Evolutionary conservation across 2,797 vertebrate genomes (phyloP).

Genomic region (Selene dorsalis): DNA sequence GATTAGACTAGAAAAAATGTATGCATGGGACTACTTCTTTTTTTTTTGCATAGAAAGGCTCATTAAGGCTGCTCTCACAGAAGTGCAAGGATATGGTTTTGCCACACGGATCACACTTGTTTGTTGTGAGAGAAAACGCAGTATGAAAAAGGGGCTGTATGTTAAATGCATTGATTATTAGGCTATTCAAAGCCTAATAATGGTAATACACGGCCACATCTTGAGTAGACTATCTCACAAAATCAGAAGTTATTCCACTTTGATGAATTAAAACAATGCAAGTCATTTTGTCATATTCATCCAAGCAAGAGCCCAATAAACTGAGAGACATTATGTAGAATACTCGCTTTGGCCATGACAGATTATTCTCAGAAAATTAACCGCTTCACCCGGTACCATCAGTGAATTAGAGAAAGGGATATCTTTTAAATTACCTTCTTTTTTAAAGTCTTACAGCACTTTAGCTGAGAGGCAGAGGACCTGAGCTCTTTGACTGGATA

Average conservation of each 20-base stretch:
- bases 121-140: constrained; percentile 53
- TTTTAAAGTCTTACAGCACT: constrained; percentile 38
- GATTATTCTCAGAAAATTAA: constrained; percentile 60
- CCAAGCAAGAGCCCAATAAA: constrained; percentile 39
- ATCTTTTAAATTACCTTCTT: constrained; percentile 61
- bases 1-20: constrained; percentile 76
- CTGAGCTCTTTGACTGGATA: constrained; percentile 68
- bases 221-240: constrained; percentile 17
- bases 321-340: constrained; percentile 31
- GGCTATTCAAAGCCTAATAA: constrained; percentile 38
- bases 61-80: constrained; percentile 69
- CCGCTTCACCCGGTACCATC: constrained; percentile 43
- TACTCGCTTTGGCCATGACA: constrained; percentile 18
- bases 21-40: constrained; percentile 61
- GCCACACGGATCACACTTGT: constrained; percentile 50
- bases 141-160: constrained; percentile 38
- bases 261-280: constrained; percentile 48
- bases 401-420: constrained; percentile 56
- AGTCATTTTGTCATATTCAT: constrained; percentile 58
- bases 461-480: constrained; percentile 59
- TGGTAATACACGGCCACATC: constrained; percentile 17
- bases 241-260: constrained; percentile 49
- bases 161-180: constrained; percentile 58
- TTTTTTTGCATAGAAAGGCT: constrained; percentile 67
- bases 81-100: constrained; percentile 53